phyloP scores from a whole-genome alignment of 2,797 vertebrate species.

The Bovichtus diacanthus region DNA sequence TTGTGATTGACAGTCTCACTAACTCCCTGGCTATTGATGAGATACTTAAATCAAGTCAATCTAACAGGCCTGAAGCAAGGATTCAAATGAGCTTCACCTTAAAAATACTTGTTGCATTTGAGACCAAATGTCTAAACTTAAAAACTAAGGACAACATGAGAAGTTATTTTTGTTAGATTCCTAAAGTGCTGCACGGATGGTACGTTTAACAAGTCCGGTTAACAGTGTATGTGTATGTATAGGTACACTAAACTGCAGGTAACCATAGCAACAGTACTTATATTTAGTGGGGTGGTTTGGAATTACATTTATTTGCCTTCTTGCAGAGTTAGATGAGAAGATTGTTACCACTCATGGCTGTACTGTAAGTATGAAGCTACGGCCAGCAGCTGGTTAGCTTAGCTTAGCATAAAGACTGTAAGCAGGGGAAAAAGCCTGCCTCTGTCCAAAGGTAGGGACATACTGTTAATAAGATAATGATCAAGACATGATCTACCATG shows the following conservation, averaged over 20 bases:
- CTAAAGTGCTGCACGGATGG: background rate
- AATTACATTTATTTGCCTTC: background rate
- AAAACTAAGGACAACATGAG: background rate
- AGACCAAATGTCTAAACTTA: background rate
- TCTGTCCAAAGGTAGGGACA: background rate
- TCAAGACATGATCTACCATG: background rate
- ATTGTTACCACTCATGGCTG: background rate
- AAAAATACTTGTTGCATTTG: background rate
- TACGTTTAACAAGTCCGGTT: background rate
- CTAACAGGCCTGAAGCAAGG: background rate
- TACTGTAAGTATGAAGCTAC: background rate
- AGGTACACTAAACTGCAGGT: constrained; percentile 2
- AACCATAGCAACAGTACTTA: constrained; percentile 18
- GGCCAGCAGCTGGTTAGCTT: background rate
- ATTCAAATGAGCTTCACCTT: background rate
- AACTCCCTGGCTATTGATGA: background rate
- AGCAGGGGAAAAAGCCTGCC: background rate
- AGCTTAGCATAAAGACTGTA: background rate
- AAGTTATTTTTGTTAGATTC: background rate
- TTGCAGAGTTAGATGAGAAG: background rate
- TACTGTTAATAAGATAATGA: background rate
- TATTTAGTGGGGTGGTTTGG: background rate
- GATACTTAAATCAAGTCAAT: constrained; percentile 1
- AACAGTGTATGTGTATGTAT: background rate
- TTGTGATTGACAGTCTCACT: background rate